Evolutionary conservation across 1,140 invertebrate species (phyloP).

Genomic region (Diploscapter pachys): DNA sequence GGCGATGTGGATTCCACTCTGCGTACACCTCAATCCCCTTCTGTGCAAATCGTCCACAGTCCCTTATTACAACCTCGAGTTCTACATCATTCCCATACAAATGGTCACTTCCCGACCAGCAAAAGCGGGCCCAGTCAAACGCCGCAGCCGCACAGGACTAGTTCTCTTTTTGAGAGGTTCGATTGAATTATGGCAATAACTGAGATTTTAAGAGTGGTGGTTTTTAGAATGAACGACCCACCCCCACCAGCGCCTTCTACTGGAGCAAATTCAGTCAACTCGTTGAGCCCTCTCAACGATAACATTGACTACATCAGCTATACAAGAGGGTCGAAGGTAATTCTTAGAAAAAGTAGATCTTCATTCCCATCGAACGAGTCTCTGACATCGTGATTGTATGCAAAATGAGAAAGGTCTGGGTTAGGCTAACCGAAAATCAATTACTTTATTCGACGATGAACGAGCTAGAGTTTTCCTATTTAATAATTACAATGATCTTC

Average conservation of each 20-base stretch:
- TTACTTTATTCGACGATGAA: constrained; percentile 11
- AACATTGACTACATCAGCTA: constrained; percentile 37
- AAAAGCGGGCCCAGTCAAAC: neutral
- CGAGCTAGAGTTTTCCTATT: constrained; percentile 16
- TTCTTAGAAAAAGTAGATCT: constrained; percentile 26
- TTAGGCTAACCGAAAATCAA: constrained; percentile 9
- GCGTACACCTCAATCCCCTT: neutral
- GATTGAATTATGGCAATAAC: no score
- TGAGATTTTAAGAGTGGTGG: neutral
- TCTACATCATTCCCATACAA: neutral
- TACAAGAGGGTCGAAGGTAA: constrained; percentile 20
- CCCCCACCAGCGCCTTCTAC: constrained; percentile 30
- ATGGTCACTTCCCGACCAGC: neutral
- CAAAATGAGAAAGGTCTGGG: no score
- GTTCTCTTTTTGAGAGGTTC: neutral
- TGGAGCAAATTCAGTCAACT: constrained; percentile 22
- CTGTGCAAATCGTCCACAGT: constrained; percentile 4
- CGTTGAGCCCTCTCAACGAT: constrained; percentile 41
- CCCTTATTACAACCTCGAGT: neutral
- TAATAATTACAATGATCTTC: constrained; percentile 19
- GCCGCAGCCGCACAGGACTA: constrained; percentile 1
- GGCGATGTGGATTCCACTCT: constrained; percentile 57
- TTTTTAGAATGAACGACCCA: constrained; percentile 21
- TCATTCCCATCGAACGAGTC: constrained; percentile 21
- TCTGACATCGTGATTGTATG: no score